Evolutionary conservation across 1,140 invertebrate genomes (phyloP), one percentile per base, ranked within the genome.

Genomic region (Caerostris darwini): DNA sequence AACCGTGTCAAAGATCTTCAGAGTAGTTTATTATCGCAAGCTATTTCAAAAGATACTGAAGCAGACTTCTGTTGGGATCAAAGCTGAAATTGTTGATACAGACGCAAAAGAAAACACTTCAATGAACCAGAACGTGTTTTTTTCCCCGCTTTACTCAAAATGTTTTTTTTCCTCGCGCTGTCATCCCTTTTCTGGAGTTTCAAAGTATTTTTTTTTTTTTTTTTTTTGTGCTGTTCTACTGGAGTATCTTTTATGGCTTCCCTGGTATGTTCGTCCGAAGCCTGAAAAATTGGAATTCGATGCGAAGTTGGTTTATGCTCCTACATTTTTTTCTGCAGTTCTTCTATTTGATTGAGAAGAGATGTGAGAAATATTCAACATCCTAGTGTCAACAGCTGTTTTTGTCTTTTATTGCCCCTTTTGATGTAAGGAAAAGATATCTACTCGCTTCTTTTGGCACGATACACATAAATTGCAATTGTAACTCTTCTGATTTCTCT

Each of bases 221-320:
- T n/a, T n/a, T n/a, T 91, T 91, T 91, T 91, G 34, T 82, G 90
- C 56, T 61, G n/a, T 34, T 57, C 17, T 91, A 56, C 59, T 82
- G 69, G 50, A 81, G 56, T 71, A 82, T 91, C 90, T 91, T 91
- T 91, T 91, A 81, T 91, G 69, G 90, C 57, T 91, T 91, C 90
- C 56, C 90, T 81, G 50, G 82, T 19, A 17, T 81, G 59, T 85
- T 85, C 85, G 77, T 92, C 77, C 50, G 90, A 92, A 92, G 90
- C 90, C 90, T 85, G 90, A 92, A 85, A 92, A 92, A 92, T 92
- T 92, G 90, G 90, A 61, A 92, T 92, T 59, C 90, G 77, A 92
- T 85, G 90, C 77, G 77, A 61, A 64, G 90, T 85, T 85, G 59
- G 77, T 85, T 92, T 85, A 85, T 85, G 58, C 53, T 85, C 19